Base-by-base conservation (phyloP, 2,113 vertebrate genomes). In the Cynocephalus volans region DNA sequence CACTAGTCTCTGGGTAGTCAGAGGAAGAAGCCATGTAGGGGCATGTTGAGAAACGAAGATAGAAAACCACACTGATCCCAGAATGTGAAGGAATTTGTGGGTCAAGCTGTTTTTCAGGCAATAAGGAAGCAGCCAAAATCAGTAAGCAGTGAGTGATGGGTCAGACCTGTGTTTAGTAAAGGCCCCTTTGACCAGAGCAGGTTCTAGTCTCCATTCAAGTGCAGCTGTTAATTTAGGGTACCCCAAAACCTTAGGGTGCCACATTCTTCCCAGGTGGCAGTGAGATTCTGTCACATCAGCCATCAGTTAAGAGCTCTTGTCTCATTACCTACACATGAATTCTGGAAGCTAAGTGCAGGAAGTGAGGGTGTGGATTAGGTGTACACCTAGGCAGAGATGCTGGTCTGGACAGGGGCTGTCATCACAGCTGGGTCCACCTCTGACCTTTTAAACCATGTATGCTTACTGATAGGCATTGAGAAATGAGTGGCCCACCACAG, bases 361-460 rank as follows among this genome's bases (percentile, higher is more conserved):
- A 15, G 5, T 0, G 12, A 5, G 67, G 1, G 0, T 26, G 31
- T 45, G 50, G 12, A 3, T 12, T 67, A 31, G 82, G 62, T 9
- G 18, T 31, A 17, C 5, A 3, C 48, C 65, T 28, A 36, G 50
- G 56, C 70, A 45, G 56, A 19, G 31, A 28, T 8, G 31, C 62
- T 45, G 69, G 58, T 41, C 28, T 1, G 10, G 19, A 10, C n/a
- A 11, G 64, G 10, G 28, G 11, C 85, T 36, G 2, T 41, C 8
- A 5, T 85, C 36, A 60, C 15, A 45, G 45, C 3, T 2, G 19
- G 48, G 69, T 6, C 83, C 45, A 54, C 69, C 3, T 2, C 6
- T 11, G 75, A 41, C 58, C 54, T 48, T 14, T 64, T 10, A 65
- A 67, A 31, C 52, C 23, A 58, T 70, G 19, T 45, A 36, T 76